Base-by-base conservation (phyloP, 2,797 vertebrate genomes). In the Rhinoraja longicauda region DNA sequence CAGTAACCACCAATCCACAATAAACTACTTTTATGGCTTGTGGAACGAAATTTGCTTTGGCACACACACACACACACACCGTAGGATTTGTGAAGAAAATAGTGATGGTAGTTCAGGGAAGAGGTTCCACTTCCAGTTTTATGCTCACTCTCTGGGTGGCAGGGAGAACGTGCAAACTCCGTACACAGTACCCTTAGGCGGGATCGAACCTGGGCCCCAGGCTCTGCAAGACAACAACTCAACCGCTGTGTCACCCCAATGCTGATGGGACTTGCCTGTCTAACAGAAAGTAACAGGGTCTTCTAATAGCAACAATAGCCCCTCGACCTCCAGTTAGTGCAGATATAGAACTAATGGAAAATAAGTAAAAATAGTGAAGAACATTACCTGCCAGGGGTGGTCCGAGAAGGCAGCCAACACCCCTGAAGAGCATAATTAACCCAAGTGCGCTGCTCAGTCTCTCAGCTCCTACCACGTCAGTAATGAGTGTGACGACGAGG, bases 381-480 rank as follows among this genome's bases (percentile, higher is more conserved):
- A 4, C 21, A 21, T 9, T 73, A 96, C 96, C 96, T 95, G 95
- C 96, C 93, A 95, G 94, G 24, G 96, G 95, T 26, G 95, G 96
- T 2, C 96, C 95, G 0, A 95, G 0, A 93, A 96, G 95, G 39
- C 96, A 95, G 0, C 96, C 96, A 13, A 94, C 93, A 94, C 95
- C 96, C 75, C 96, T 94, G 93, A 96, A 96, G 12, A 97, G 94
- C 96, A 96, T 96, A 79, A 96, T 95, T 76, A 97, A 94, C 0
- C 96, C 96, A 8, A 97, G 94, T 0, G 94, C 95, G 0, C 94
- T 96, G 94, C 96, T 95, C 7, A 97, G 96, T 0, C 94, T 94
- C 29, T 95, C 95, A 93, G 96, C 93, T 0, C 94, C 94, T 4
- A 97, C 96, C 0, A 97, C 95, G 94, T 97, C 96, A 93, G 96